Percentiles rank a stretch among this genome's conserved stretches.
phyloP scores from a whole-genome alignment of 1,140 invertebrate species.

The Fopius arisanus region DNA sequence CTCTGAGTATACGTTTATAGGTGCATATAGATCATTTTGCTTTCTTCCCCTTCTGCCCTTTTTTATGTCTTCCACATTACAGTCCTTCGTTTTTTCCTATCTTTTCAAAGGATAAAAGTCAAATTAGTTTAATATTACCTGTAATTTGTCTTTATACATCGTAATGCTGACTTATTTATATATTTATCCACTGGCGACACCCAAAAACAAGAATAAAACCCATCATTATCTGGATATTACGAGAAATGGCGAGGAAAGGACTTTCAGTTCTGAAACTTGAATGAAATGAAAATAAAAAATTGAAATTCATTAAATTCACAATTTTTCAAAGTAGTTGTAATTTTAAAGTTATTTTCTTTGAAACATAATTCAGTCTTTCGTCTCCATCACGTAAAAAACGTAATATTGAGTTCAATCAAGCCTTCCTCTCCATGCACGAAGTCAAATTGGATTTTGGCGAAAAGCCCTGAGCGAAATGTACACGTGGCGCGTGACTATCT shows the following conservation, averaged over 20 bases:
- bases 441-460: constrained; percentile 52
- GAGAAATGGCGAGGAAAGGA: too few relatives aligned
- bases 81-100: background rate
- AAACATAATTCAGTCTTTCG: background rate
- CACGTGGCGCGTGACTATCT: constrained; percentile 40
- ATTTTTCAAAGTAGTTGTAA: too few relatives aligned
- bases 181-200: too few relatives aligned
- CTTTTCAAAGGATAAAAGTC: background rate
- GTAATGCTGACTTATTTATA: background rate
- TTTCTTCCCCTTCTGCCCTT: constrained; percentile 5
- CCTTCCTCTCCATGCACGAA: constrained; percentile 26
- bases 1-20: constrained; percentile 38
- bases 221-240: too few relatives aligned
- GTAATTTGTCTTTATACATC: background rate
- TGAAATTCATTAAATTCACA: too few relatives aligned
- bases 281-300: too few relatives aligned
- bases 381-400: background rate
- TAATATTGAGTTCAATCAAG: constrained; percentile 3
- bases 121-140: background rate
- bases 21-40: constrained; percentile 29
- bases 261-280: too few relatives aligned
- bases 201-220: background rate
- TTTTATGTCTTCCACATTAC: constrained; percentile 27
- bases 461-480: constrained; percentile 33
- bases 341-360: too few relatives aligned